Percentiles rank a stretch among this genome's conserved stretches.
Evolutionary conservation across 1,140 invertebrate species (phyloP).

Genomic region (Drosophila asahinai): DNA sequence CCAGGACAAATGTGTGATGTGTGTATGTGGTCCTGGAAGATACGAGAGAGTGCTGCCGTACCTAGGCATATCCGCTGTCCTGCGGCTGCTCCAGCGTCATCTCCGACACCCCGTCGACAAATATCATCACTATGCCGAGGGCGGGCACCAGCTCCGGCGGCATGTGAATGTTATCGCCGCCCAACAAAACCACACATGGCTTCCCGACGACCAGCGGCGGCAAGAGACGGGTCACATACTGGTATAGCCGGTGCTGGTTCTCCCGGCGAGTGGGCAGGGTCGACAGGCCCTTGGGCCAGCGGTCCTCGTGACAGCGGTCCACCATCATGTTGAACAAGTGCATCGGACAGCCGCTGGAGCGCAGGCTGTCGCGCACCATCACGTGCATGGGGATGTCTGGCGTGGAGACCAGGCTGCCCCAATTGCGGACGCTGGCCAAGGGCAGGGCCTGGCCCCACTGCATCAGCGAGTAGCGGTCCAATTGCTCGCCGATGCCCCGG

Average conservation of each 20-base stretch:
- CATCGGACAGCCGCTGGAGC: conserved; percentile 55
- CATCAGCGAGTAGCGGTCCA: conserved; percentile 61
- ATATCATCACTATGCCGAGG: conserved; percentile 61
- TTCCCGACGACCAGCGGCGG: conserved; percentile 25
- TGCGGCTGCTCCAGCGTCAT: conserved; percentile 4
- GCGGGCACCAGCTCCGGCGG: conserved; percentile 48
- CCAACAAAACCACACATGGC: conserved; percentile 53
- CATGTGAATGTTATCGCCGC: conserved; percentile 61
- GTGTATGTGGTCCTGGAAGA: conserved; percentile 20
- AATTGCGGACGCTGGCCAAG: conserved; percentile 34
- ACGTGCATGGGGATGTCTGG: conserved; percentile 56
- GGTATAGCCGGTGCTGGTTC: conserved; percentile 31
- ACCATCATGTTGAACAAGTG: conserved; percentile 57
- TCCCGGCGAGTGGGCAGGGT: conserved; percentile 50
- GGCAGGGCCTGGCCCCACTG: conserved; percentile 55
- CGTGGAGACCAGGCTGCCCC: conserved; percentile 68
- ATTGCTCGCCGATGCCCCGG: conserved; percentile 55
- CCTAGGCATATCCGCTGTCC: conserved; percentile 20
- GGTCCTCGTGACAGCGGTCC: conserved; percentile 62
- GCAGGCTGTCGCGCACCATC: conserved; percentile 53
- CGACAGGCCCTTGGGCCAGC: conserved; percentile 57
- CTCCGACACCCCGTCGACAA: conserved; percentile 60
- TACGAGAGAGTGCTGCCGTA: background rate
- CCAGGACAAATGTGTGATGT: background rate
- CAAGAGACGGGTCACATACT: conserved; percentile 49